A percentile compares a stretch with the other conserved stretches of the same genome.
These are phyloP conservation scores for Bolborhynchus lineola DNA, from an alignment of 2,113 vertebrate species.

Conservation along the genomic window DNA sequence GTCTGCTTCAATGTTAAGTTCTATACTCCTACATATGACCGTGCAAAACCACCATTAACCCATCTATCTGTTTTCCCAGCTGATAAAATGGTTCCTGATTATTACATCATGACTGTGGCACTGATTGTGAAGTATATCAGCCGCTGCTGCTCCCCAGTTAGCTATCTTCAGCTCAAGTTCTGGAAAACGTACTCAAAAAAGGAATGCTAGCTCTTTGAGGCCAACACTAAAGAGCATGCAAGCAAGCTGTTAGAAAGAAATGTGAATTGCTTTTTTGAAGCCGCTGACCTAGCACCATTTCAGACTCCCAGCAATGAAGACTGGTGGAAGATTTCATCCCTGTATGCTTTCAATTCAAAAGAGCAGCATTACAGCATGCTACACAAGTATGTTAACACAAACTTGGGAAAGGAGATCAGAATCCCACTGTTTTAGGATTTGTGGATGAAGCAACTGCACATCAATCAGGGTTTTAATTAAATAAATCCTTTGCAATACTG, in stretches of 20 bases:
- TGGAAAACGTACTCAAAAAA: constrained; percentile 74
- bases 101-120: constrained; percentile 7
- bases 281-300: not conserved
- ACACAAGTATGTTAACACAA: constrained; percentile 64
- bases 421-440: not conserved
- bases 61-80: constrained; percentile 49
- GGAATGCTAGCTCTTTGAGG: constrained; percentile 69
- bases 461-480: not conserved
- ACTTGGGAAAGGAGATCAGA: not conserved
- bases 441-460: not conserved
- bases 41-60: not conserved
- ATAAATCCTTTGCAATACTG: not conserved
- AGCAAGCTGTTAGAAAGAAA: constrained; percentile 76
- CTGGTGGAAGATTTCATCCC: constrained; percentile 75
- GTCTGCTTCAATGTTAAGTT: not conserved
- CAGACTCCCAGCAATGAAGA: constrained; percentile 62
- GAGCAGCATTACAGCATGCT: constrained; percentile 75
- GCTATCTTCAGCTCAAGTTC: constrained; percentile 78
- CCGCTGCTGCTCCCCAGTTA: constrained; percentile 73
- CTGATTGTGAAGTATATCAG: constrained; percentile 56
- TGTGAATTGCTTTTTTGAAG: constrained; percentile 75
- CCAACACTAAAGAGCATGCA: constrained; percentile 66
- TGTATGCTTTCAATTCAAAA: constrained; percentile 55
- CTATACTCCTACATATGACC: not conserved
- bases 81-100: constrained; percentile 82